phyloP scores from a whole-genome alignment of 2,888 invertebrate species.

The Melanophora roralis region DNA sequence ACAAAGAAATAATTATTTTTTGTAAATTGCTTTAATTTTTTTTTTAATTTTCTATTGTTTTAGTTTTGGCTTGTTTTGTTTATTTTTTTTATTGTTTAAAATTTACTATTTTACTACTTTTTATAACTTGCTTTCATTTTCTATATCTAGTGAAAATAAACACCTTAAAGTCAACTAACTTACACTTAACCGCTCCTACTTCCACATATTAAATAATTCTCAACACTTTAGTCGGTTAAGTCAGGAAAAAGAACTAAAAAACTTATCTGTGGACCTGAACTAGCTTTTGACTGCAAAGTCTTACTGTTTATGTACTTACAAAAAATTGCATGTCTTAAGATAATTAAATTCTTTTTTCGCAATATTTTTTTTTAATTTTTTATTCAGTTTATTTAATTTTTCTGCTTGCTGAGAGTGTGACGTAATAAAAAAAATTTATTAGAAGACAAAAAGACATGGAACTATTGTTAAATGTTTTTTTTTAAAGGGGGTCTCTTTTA shows the following conservation, averaged over 20 bases:
- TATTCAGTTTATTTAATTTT: constrained; percentile 10
- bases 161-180: neutral
- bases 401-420: constrained; percentile 35
- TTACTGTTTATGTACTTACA: constrained; percentile 13
- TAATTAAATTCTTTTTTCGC: constrained; percentile 45
- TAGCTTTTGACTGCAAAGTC: neutral
- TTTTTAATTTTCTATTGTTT: neutral
- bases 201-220: neutral
- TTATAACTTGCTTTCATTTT: constrained; percentile 39
- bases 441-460: constrained; percentile 31
- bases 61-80: neutral
- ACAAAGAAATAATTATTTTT: constrained; percentile 11
- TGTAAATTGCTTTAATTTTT: neutral
- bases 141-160: neutral
- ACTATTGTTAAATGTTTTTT: neutral
- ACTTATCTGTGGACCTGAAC: neutral
- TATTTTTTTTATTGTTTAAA: constrained; percentile 6
- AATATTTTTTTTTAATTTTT: neutral
- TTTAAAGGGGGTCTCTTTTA: constrained; percentile 7
- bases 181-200: too few relatives aligned
- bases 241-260: neutral
- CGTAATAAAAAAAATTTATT: constrained; percentile 42
- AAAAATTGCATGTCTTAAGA: constrained; percentile 59
- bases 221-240: constrained; percentile 5
- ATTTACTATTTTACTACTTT: constrained; percentile 14